phyloP scores from a whole-genome alignment of 2,888 invertebrate genomes.

The Pediacus dermestoides region DNA sequence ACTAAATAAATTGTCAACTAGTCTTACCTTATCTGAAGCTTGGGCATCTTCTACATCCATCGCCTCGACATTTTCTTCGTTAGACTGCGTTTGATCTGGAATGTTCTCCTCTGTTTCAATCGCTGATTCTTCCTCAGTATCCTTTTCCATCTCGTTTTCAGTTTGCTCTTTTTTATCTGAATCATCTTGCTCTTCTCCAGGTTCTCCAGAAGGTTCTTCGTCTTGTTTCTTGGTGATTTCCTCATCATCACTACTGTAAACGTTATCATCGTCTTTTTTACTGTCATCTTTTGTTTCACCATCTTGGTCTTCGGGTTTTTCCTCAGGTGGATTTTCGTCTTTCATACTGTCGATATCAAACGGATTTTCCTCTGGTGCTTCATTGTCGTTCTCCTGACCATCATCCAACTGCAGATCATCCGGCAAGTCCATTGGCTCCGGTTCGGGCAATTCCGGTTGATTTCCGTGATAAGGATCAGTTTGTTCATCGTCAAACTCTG shows the following conservation, averaged over 20 bases:
- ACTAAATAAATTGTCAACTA: constrained; percentile 4
- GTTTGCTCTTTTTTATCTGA: constrained; percentile 41
- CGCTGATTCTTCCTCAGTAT: constrained; percentile 27
- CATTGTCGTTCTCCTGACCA: constrained; percentile 59
- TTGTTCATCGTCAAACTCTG: constrained; percentile 75
- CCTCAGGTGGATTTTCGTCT: constrained; percentile 49
- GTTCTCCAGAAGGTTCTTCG: constrained; percentile 49
- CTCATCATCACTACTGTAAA: constrained; percentile 42
- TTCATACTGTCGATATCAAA: constrained; percentile 83
- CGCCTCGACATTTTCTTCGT: constrained; percentile 47
- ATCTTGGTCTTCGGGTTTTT: constrained; percentile 46
- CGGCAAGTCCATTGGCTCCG: constrained; percentile 83
- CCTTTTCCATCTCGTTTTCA: constrained; percentile 37
- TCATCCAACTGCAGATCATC: constrained; percentile 82
- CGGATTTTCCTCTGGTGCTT: constrained; percentile 72
- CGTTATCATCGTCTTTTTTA: constrained; percentile 38
- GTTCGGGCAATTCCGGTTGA: constrained; percentile 71
- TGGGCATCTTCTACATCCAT: constrained; percentile 49
- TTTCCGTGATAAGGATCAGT: constrained; percentile 80
- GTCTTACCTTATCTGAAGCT: constrained; percentile 50
- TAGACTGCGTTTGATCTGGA: constrained; percentile 44
- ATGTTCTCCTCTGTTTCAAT: constrained; percentile 39
- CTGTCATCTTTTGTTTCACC: constrained; percentile 43
- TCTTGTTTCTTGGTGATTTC: constrained; percentile 42
- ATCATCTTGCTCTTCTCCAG: constrained; percentile 39